These are phyloP conservation scores for Petrophora chlorosata DNA, from an alignment of 2,888 invertebrate genomes.

Conservation along the genomic window DNA sequence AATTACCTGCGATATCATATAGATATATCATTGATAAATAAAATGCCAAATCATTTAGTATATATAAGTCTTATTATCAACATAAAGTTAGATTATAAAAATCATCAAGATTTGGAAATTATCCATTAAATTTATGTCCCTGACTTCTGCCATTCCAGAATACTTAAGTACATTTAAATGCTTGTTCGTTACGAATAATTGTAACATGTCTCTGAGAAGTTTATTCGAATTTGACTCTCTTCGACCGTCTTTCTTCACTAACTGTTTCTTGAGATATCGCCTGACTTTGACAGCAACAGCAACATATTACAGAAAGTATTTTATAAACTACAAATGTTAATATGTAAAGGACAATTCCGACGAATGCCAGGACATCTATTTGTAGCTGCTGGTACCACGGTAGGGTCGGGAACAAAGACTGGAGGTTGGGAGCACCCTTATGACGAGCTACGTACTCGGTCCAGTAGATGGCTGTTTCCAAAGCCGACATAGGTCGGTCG, in stretches of 20 bases:
- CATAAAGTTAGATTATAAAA: not conserved
- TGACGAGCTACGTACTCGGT: constrained; percentile 82
- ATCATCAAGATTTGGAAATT: constrained; percentile 5
- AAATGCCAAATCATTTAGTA: not conserved
- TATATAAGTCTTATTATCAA: constrained; percentile 8
- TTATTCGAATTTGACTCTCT: constrained; percentile 76
- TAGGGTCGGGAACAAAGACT: constrained; percentile 58
- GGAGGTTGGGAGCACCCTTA: constrained; percentile 69
- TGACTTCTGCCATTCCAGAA: constrained; percentile 3
- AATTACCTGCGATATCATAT: too few species aligned
- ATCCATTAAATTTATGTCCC: constrained; percentile 1
- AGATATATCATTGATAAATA: too few species aligned
- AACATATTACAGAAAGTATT: constrained; percentile 62
- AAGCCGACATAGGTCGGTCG: constrained; percentile 77
- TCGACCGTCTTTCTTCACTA: constrained; percentile 58
- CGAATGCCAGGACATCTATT: constrained; percentile 69
- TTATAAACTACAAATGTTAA: constrained; percentile 60
- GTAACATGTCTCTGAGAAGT: not conserved
- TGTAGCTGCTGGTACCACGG: constrained; percentile 72
- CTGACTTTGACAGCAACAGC: constrained; percentile 61
- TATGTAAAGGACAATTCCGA: constrained; percentile 63
- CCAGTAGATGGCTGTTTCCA: constrained; percentile 84
- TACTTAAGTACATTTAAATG: constrained; percentile 26
- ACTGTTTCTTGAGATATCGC: constrained; percentile 37
- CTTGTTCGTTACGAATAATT: constrained; percentile 5